Base-by-base conservation (phyloP, 2,888 invertebrate species). In the Melanotus villosus region DNA sequence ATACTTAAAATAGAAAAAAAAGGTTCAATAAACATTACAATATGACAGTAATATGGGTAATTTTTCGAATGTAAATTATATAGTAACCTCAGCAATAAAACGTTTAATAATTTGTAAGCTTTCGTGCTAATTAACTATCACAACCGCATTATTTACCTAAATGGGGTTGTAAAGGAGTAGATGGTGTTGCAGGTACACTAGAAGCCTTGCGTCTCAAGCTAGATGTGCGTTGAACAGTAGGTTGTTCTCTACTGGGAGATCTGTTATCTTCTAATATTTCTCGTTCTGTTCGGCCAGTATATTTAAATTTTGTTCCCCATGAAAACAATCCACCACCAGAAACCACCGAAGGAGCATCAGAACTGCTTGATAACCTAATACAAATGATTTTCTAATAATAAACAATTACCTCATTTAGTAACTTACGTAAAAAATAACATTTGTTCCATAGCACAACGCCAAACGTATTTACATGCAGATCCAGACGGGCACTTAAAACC, bases 361-460 rank as follows among this genome's bases (percentile, higher is more conserved):
- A 92, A 74, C 96, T 95, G 72, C 94, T 93, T 67, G 94, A 92
- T 82, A 96, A 89, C 72, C 96, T 96, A 85, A 9, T n/a, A n/a
- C n/a, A n/a, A 26, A 26, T 19, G 18, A 52, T 12, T 14, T 52
- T 14, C 6, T 23, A 26, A n/a, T 5, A 12, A 26, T 3, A 30
- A 26, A 9, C n/a, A 18, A 12, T 18, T n/a, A n/a, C n/a, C n/a
- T n/a, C n/a, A n/a, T n/a, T n/a, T n/a, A n/a, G 26, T 19, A 19
- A 89, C 92, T 91, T 87, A 97, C 97, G 98, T 98, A 86, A 97
- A 99, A 87, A 99, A 99, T 76, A 98, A 88, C 92, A 98, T 96
- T 86, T 98, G 98, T 83, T 98, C 98, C 75, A 98, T 95, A 52
- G 98, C 97, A 87, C 97, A 97, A 82, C 95, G 91, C 98, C 98